Evolutionary conservation across 1,140 invertebrate genomes (phyloP).

Genomic region (Littorina saxatilis): DNA sequence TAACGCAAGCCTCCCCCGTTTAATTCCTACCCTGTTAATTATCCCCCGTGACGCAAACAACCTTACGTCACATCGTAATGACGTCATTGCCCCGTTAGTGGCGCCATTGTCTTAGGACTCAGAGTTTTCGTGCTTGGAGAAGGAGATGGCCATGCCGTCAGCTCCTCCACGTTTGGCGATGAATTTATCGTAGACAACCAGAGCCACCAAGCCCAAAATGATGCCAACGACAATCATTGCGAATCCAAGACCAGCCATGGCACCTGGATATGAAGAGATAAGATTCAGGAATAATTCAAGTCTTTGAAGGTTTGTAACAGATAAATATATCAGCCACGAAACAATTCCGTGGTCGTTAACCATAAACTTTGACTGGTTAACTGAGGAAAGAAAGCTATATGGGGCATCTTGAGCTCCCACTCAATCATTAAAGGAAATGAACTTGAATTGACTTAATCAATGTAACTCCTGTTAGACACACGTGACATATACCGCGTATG

Average conservation of each 20-base stretch:
- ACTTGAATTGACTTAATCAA: neutral
- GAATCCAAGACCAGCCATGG: slow-evolving; percentile 53
- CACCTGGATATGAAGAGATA: slow-evolving; percentile 50
- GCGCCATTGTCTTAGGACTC: too few relatives aligned
- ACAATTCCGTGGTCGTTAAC: neutral
- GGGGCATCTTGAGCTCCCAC: too few relatives aligned
- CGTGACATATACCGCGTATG: neutral
- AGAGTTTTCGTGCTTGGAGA: slow-evolving; percentile 23
- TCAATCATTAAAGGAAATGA: neutral
- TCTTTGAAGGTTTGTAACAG: too few relatives aligned
- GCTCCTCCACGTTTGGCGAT: slow-evolving; percentile 14
- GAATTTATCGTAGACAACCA: slow-evolving; percentile 43
- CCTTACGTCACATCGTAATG: too few relatives aligned
- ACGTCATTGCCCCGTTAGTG: too few relatives aligned
- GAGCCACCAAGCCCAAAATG: slow-evolving; percentile 35
- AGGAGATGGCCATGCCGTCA: slow-evolving; percentile 50
- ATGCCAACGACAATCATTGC: slow-evolving; percentile 52
- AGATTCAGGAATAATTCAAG: too few relatives aligned
- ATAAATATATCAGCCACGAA: too few relatives aligned
- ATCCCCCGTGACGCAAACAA: too few relatives aligned
- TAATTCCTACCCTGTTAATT: too few relatives aligned
- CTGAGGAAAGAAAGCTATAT: too few relatives aligned
- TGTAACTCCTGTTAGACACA: neutral
- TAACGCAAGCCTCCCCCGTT: too few relatives aligned
- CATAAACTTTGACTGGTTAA: neutral